Conservation (phyloP, 2,888 invertebrate species). For the Elysia crispata region DNA sequence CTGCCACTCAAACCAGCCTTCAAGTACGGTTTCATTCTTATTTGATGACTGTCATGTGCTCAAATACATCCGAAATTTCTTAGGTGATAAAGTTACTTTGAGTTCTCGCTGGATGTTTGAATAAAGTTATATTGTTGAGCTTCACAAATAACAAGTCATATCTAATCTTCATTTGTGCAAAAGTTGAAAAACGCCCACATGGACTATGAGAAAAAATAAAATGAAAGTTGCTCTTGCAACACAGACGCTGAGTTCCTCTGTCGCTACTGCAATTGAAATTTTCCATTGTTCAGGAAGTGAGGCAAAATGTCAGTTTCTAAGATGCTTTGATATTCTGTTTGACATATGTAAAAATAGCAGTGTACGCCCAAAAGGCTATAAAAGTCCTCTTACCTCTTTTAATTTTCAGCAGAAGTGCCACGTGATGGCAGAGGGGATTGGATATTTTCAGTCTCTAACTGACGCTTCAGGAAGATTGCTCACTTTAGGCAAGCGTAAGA, state of each 20-base stretch:
- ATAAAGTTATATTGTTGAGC: not conserved
- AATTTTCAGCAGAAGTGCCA: not conserved
- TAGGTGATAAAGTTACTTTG: not conserved
- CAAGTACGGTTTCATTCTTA: not conserved
- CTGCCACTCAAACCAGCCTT: not conserved
- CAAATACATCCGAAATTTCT: not conserved
- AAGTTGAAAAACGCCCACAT: not conserved
- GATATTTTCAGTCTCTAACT: not conserved
- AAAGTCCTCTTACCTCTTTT: not conserved
- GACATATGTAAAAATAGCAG: not conserved
- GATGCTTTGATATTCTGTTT: not conserved
- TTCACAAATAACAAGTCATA: not conserved
- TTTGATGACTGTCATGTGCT: not conserved
- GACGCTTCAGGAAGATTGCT: not conserved
- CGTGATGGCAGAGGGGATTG: not conserved
- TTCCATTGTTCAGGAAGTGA: not conserved
- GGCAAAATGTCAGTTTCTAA: not conserved
- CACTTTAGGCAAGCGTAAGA: not conserved
- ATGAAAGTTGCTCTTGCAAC: constrained; percentile 34
- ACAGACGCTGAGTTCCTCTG: constrained; percentile 20
- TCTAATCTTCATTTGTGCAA: constrained; percentile 7
- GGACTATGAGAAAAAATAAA: constrained; percentile 1
- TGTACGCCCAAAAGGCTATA: not conserved
- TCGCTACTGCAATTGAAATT: constrained; percentile 16
- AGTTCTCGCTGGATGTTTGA: not conserved